These are phyloP conservation scores for Heliconius erato DNA, from an alignment of 2,888 invertebrate genomes.

Conservation along the genomic window DNA sequence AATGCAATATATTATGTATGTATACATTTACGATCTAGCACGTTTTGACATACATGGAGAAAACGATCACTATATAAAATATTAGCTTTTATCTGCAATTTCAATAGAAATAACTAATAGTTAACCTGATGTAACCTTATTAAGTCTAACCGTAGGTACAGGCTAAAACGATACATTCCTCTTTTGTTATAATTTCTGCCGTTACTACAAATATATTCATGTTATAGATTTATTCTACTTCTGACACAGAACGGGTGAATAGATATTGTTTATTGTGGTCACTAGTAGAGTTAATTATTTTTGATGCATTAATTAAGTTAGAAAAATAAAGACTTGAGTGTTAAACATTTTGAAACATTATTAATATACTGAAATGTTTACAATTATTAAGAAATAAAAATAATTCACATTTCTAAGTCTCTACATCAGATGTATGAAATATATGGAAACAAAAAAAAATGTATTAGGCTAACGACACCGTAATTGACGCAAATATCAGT, in stretches of 20 bases:
- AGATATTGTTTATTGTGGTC: not conserved
- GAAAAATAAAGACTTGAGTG: too few relatives aligned
- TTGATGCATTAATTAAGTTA: too few relatives aligned
- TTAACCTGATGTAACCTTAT: too few relatives aligned
- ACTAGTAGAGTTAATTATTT: not conserved
- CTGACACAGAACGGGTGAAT: not conserved
- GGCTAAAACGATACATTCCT: too few relatives aligned
- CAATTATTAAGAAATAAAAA: not conserved
- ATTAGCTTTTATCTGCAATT: too few relatives aligned
- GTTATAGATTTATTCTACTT: not conserved
- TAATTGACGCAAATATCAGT: constrained; percentile 28
- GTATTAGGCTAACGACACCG: constrained; percentile 26
- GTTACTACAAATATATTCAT: not conserved
- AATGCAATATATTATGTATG: not conserved
- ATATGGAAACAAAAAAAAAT: not conserved
- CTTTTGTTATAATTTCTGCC: not conserved
- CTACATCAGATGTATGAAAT: not conserved
- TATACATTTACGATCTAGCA: not conserved
- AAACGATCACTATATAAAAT: not conserved
- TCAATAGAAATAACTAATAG: too few relatives aligned
- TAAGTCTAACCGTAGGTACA: too few relatives aligned
- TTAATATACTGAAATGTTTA: too few relatives aligned
- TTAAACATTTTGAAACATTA: not conserved
- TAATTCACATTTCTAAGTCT: not conserved
- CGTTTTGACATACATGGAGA: not conserved